Base-by-base conservation (phyloP, 37 sponge, comb jelly and placozoan species). In the Bolinopsis microptera region DNA sequence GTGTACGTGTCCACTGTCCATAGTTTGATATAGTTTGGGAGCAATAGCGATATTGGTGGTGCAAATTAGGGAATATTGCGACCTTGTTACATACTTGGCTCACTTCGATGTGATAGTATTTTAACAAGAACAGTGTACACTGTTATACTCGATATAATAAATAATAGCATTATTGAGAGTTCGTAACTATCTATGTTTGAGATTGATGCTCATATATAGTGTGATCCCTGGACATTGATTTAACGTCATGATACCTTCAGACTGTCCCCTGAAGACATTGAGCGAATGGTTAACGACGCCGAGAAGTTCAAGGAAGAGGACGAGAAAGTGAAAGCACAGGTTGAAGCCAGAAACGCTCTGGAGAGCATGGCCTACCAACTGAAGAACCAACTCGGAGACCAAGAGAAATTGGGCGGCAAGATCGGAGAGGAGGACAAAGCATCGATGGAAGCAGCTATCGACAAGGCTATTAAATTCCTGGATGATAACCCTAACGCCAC, bases 291-390 rank as follows among this genome's bases (percentile, higher is more conserved):
- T 40, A 93, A 96, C 70, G 99, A 99, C 26, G 97, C 99, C 0
- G 99, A 99, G 95, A 96, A 94, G 74, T 97, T 96, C 94, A 97
- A 98, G 68, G 99, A 99, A n/a, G 99, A 97, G 69, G 99, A 99
- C 94, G 96, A 97, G 93, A 93, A 92, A 82, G 94, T 98, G 38
- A 96, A 96, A 68, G 97, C 96, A 40, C 93, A 86, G 40, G 99
- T 98, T n/a, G 97, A 97, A 25, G 93, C 93, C 70, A 94, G 94
- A 88, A 98, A 97, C 69, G 99, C 96, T 39, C 94, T 97, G 31
- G 99, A 98, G 92, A 96, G 97, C 93, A 95, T 94, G 13, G 95
- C 97, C 3, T 97, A 98, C 95, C 95, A 96, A 0, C 94, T 97
- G 38, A 98, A 97, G 93, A 97, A 96, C 93, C 99, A 98, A 61